A percentile compares a stretch with the other conserved stretches of the same genome.
phyloP scores from a whole-genome alignment of 2,888 invertebrate genomes.

The Erebia aethiops region DNA sequence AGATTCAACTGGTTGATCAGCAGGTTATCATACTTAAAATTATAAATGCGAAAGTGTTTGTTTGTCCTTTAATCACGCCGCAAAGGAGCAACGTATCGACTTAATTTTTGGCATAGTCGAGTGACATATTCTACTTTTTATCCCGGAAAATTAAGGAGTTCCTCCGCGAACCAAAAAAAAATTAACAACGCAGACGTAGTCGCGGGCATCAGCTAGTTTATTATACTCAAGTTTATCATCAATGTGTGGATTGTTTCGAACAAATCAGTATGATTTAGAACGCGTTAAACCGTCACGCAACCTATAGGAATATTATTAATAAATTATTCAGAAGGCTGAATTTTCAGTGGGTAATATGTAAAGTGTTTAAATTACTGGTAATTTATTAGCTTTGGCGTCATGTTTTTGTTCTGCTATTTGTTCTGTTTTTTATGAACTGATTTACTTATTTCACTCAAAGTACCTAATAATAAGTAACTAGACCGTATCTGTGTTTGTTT shows the following conservation, averaged over 20 bases:
- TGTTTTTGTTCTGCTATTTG: not conserved
- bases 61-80: too few species aligned
- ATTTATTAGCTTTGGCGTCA: not conserved
- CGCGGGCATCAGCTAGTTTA: too few species aligned
- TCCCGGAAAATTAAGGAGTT: too few species aligned
- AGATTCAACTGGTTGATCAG: too few species aligned
- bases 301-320: slow-evolving; percentile 14
- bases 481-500: too few species aligned
- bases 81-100: too few species aligned
- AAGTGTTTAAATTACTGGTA: not conserved
- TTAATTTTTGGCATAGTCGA: too few species aligned
- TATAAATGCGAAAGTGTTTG: too few species aligned
- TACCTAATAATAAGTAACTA: not conserved
- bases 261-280: slow-evolving; percentile 14
- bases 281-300: not conserved
- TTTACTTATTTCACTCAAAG: not conserved
- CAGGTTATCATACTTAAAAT: too few species aligned
- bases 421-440: not conserved
- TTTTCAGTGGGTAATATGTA: slow-evolving; percentile 9
- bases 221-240: slow-evolving; percentile 37
- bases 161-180: too few species aligned
- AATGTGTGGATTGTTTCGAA: slow-evolving; percentile 33
- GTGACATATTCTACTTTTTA: too few species aligned
- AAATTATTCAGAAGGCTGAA: slow-evolving; percentile 16
- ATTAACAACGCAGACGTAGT: too few species aligned